phyloP scores from a whole-genome alignment of 2,888 invertebrate species.

The Thalpophila matura region DNA sequence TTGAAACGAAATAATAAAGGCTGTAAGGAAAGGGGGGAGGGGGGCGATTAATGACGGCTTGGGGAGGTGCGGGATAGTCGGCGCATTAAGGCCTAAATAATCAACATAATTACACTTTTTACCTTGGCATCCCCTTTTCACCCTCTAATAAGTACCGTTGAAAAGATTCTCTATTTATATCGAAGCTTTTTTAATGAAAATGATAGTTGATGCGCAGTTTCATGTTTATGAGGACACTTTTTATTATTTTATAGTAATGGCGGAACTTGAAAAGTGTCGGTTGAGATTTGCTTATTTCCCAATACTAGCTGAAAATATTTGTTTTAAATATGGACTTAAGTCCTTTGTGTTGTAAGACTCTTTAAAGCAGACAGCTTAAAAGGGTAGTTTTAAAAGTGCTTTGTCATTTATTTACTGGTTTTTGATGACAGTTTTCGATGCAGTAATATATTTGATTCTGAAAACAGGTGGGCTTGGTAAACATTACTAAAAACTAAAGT shows the following conservation, averaged over 20 bases:
- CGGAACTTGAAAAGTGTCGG: background rate
- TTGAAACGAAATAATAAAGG: constrained; percentile 91
- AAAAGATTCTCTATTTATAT: constrained; percentile 83
- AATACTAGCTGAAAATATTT: background rate
- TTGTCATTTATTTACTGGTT: constrained; percentile 21
- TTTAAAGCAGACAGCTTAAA: constrained; percentile 12
- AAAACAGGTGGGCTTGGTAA: background rate
- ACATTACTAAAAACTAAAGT: background rate
- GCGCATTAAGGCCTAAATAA: constrained; percentile 90
- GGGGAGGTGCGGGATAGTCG: constrained; percentile 85
- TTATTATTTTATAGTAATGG: constrained; percentile 3
- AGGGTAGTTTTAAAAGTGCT: constrained; percentile 17
- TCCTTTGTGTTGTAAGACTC: constrained; percentile 21
- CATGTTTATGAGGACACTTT: constrained; percentile 58
- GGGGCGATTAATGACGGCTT: constrained; percentile 86
- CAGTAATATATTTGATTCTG: background rate
- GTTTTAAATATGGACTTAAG: background rate
- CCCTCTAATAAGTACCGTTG: constrained; percentile 81
- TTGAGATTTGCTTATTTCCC: background rate
- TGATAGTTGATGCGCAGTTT: constrained; percentile 71
- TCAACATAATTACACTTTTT: constrained; percentile 91
- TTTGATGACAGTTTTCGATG: background rate
- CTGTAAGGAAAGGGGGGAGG: constrained; percentile 72
- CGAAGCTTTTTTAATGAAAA: constrained; percentile 67
- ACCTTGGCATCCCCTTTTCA: constrained; percentile 84